Conservation (phyloP, 2,888 invertebrate species). For the Euproctis similis region DNA sequence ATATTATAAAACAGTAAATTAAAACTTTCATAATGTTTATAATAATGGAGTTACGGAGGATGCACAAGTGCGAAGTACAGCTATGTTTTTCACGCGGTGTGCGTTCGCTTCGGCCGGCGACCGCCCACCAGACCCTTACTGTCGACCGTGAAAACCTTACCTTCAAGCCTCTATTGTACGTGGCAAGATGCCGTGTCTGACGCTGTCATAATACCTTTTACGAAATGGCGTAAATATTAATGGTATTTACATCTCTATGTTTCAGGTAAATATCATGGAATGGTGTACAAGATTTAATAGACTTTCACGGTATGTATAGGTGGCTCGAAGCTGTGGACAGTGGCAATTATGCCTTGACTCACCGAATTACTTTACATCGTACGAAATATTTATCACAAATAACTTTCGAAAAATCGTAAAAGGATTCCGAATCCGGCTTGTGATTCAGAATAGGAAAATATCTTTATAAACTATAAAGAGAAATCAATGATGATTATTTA, state of each 20-base stretch:
- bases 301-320: no score
- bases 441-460: no score
- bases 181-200: conserved; percentile 45
- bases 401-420: no score
- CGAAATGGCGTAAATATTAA: conserved; percentile 6
- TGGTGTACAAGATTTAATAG: no score
- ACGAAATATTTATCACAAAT: no score
- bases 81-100: conserved; percentile 35
- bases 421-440: no score
- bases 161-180: conserved; percentile 54
- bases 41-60: conserved; percentile 16
- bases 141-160: conserved; percentile 27
- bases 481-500: no score
- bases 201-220: conserved; percentile 20
- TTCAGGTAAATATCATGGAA: conserved; percentile 51
- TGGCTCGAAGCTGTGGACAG: no score
- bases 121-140: conserved; percentile 28
- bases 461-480: no score
- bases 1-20: no score
- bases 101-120: conserved; percentile 29
- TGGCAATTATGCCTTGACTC: no score
- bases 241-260: conserved; percentile 39
- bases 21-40: not conserved
- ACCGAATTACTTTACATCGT: no score
- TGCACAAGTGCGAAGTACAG: conserved; percentile 25